These are phyloP conservation scores for Daboia siamensis DNA, from an alignment of 2,113 vertebrate genomes.

Conservation along the genomic window DNA sequence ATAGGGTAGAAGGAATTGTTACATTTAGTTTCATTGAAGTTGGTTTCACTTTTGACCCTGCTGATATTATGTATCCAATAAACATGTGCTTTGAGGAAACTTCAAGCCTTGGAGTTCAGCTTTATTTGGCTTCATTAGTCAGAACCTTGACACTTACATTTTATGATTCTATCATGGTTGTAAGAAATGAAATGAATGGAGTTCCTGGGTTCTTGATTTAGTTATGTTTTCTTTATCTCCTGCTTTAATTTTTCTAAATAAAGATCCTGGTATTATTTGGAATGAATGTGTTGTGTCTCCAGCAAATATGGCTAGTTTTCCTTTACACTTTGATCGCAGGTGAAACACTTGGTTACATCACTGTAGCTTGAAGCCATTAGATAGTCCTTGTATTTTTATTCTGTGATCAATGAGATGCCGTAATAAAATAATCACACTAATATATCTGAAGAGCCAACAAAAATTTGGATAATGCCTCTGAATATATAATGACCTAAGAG, in stretches of 20 bases:
- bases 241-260: background rate
- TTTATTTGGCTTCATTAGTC: too few species aligned
- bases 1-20: too few species aligned
- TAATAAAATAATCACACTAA: conserved; percentile 24
- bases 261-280: background rate
- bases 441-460: conserved; percentile 20
- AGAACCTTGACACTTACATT: background rate
- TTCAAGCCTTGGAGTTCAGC: too few species aligned
- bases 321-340: background rate
- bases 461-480: conserved; percentile 14
- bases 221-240: background rate
- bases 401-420: conserved; percentile 11
- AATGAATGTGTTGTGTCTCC: background rate
- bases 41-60: too few species aligned
- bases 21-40: too few species aligned
- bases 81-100: too few species aligned
- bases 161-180: background rate
- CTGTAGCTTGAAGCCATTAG: background rate
- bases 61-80: too few species aligned
- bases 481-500: conserved; percentile 16
- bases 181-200: background rate
- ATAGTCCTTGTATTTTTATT: background rate
- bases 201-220: background rate
- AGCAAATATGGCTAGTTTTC: background rate
- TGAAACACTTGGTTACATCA: background rate